Percentiles rank a stretch among this genome's conserved stretches.
Conservation (phyloP, 2,113 vertebrate species). For the Phalacrocorax carbo region DNA sequence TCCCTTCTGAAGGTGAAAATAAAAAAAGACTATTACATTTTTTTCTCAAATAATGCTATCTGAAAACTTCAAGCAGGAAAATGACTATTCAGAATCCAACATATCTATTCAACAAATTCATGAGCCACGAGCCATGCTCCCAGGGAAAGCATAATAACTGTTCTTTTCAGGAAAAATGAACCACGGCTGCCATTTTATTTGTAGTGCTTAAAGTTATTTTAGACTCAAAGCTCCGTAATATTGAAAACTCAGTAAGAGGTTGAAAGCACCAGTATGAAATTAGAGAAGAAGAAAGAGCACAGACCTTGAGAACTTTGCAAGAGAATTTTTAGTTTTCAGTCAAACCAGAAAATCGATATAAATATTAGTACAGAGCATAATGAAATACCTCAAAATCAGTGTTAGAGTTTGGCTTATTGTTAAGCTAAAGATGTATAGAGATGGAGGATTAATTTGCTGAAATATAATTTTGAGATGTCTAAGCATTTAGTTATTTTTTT, state of each 20-base stretch:
- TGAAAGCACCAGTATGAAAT: not conserved
- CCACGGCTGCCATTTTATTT: not conserved
- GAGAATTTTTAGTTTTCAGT: not conserved
- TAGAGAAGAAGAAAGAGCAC: not conserved
- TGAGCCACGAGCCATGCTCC: not conserved
- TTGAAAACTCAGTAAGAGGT: not conserved
- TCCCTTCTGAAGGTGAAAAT: not conserved
- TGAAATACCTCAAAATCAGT: not conserved
- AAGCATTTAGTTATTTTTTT: not conserved
- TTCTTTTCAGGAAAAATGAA: not conserved
- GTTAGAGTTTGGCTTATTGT: not conserved
- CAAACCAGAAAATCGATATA: not conserved
- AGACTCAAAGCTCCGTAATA: not conserved
- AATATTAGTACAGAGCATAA: not conserved
- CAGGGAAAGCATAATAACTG: not conserved
- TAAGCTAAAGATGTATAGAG: not conserved
- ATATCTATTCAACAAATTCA: not conserved
- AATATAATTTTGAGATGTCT: not conserved
- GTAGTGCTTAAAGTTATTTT: not conserved
- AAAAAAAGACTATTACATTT: not conserved
- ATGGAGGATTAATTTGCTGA: not conserved
- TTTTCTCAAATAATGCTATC: not conserved
- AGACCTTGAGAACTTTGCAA: not conserved
- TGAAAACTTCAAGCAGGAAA: not conserved
- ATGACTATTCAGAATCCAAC: not conserved